phyloP scores from a whole-genome alignment of 2,797 vertebrate genomes.

The Danio tinwini region DNA sequence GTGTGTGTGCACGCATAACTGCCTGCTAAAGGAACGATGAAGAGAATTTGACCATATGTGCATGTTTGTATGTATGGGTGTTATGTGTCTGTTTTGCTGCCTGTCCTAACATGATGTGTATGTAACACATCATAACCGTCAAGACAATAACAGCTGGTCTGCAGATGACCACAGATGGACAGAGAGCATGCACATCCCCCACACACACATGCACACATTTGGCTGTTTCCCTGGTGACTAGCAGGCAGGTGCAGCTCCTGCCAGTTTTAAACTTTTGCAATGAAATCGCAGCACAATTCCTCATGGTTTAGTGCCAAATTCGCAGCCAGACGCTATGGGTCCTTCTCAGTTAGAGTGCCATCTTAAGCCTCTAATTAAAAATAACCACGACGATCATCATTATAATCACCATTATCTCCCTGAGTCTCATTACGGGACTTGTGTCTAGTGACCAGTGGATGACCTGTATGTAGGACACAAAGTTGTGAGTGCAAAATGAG shows the following conservation, averaged over 20 bases:
- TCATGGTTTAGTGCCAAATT: constrained; percentile 3
- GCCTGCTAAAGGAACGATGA: constrained; percentile 48
- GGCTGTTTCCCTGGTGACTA: constrained; percentile 50
- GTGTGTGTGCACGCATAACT: constrained; percentile 47
- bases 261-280: constrained; percentile 44
- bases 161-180: constrained; percentile 53
- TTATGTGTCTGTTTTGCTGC: constrained; percentile 21
- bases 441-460: neutral
- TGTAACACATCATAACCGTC: constrained; percentile 51
- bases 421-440: constrained; percentile 12
- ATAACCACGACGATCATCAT: constrained; percentile 11
- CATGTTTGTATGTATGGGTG: constrained; percentile 44
- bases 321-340: constrained; percentile 3
- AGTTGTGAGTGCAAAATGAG: neutral
- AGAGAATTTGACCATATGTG: constrained; percentile 55
- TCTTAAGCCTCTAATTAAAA: constrained; percentile 10
- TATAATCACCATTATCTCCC: constrained; percentile 10
- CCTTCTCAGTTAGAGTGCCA: constrained; percentile 8
- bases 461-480: neutral
- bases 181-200: constrained; percentile 43
- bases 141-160: constrained; percentile 59
- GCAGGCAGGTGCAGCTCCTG: constrained; percentile 47
- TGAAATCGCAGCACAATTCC: constrained; percentile 17
- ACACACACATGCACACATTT: constrained; percentile 8
- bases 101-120: constrained; percentile 34